These are phyloP conservation scores for Oncopodura yosiiana DNA, from an alignment of 1,140 invertebrate species.

Conservation along the genomic window DNA sequence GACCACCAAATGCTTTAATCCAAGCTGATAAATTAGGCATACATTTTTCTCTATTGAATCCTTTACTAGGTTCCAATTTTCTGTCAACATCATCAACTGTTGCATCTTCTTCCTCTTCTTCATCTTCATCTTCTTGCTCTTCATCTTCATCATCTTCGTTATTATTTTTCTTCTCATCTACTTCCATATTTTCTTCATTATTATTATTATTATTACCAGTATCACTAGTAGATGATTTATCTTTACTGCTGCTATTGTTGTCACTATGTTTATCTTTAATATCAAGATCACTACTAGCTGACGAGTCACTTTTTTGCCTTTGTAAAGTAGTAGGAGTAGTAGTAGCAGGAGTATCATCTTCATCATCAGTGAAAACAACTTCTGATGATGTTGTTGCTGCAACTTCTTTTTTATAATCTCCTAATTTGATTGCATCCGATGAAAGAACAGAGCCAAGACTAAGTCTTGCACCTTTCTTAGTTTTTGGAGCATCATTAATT, in stretches of 20 bases:
- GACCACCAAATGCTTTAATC: slow-evolving; percentile 80
- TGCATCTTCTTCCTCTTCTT: slow-evolving; percentile 41
- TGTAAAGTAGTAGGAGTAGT: too few species aligned
- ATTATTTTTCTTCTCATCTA: slow-evolving; percentile 37
- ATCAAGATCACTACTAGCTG: too few species aligned
- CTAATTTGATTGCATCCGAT: slow-evolving; percentile 24
- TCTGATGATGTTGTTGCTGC: too few species aligned
- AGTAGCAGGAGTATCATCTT: slow-evolving; percentile 10
- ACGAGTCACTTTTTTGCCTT: too few species aligned
- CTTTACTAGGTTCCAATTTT: slow-evolving; percentile 39
- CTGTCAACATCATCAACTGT: slow-evolving; percentile 40
- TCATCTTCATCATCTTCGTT: slow-evolving; percentile 35
- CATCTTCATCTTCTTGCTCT: slow-evolving; percentile 41
- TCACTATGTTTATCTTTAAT: neutral
- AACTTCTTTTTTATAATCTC: slow-evolving; percentile 22
- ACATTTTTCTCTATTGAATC: slow-evolving; percentile 50
- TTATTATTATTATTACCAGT: slow-evolving; percentile 11
- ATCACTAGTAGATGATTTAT: neutral
- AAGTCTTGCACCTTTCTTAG: slow-evolving; percentile 34
- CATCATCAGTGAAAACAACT: slow-evolving; percentile 17
- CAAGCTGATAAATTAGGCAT: slow-evolving; percentile 79
- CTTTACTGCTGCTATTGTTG: neutral
- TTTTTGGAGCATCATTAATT: slow-evolving; percentile 28
- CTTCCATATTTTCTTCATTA: slow-evolving; percentile 26
- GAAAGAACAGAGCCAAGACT: slow-evolving; percentile 34